Evolutionary conservation across 2,797 vertebrate genomes (phyloP), one percentile per base, ranked within the genome.

Genomic region (Sebastes matsubarae): DNA sequence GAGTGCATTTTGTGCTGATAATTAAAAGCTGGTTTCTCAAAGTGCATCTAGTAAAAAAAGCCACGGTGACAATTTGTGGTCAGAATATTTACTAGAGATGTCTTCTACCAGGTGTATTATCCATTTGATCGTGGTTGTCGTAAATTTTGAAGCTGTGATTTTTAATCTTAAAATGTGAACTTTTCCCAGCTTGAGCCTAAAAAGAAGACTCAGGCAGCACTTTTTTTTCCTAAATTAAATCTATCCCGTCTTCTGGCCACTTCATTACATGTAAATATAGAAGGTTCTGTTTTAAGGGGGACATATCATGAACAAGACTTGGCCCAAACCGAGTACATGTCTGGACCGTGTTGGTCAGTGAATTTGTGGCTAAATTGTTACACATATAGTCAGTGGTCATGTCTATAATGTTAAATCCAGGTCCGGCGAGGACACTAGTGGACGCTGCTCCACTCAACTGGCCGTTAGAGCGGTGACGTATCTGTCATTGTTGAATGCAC

Each of bases 241-340:
- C 4, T n/a, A 72, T 42, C 52, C 30, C 75, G 46, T 30, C 60
- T 77, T 67, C 60, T 82, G 72, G 82, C 25, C 50, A 36, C 22
- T 38, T 81, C 2, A 18, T 67, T 24, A 38, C 38, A 22, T 22
- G 4, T 34, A 52, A 59, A 27, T 18, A 59, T 60, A n/a, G 59
- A 29, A 30, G 59, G 27, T 20, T 61, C 18, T 52, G 8, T 52
- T 52, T 52, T 20, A n/a, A 52, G 9, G 50, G 20, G 8, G 20
- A 10, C 20, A 52, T 52, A 20, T 52, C 50, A 52, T 20, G 50
- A n/a, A n/a, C 50, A 52, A 52, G 20, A 20, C 50, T 52, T 6
- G 6, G 42, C 16, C 42, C 42, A 46, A 46, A 46, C 42, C 16
- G 42, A 46, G 42, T 46, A 46, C 16, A 46, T 46, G 42, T 46